These are phyloP conservation scores for Sebastes schlegelii DNA, from an alignment of 2,113 vertebrate genomes.

Conservation along the genomic window DNA sequence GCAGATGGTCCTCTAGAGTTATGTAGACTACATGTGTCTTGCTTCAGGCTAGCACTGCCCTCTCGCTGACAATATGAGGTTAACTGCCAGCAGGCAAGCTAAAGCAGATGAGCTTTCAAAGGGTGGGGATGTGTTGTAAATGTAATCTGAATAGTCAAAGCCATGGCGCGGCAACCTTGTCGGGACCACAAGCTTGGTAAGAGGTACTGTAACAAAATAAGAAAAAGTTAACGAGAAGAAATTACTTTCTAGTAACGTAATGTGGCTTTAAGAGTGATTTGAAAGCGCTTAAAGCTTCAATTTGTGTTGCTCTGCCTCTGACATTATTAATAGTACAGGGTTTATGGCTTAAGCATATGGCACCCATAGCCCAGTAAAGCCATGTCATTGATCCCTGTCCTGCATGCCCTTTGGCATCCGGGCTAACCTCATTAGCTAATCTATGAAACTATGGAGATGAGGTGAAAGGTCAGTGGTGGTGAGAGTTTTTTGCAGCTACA, in stretches of 20 bases:
- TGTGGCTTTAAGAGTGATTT: neutral
- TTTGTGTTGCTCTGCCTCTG: neutral
- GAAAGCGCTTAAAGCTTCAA: neutral
- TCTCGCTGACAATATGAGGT: slow-evolving; percentile 35
- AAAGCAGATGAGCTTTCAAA: slow-evolving; percentile 15
- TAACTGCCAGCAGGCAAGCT: slow-evolving; percentile 33
- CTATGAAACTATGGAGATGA: slow-evolving; percentile 23
- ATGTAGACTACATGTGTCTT: slow-evolving; percentile 33
- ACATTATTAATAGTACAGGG: slow-evolving; percentile 17
- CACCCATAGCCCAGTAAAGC: slow-evolving; percentile 20
- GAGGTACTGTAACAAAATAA: neutral
- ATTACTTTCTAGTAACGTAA: neutral
- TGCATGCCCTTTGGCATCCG: neutral
- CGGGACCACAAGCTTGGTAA: neutral
- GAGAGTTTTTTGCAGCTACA: neutral
- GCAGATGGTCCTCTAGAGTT: slow-evolving; percentile 45
- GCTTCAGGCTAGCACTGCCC: slow-evolving; percentile 48
- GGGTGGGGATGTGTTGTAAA: neutral
- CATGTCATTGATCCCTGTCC: slow-evolving; percentile 39
- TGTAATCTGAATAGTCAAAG: slow-evolving; percentile 2
- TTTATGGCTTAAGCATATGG: slow-evolving; percentile 23
- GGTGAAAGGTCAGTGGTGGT: slow-evolving; percentile 18
- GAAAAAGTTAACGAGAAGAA: slow-evolving; percentile 3
- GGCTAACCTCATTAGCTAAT: slow-evolving; percentile 43
- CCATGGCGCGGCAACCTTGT: neutral